phyloP scores from a whole-genome alignment of 2,797 vertebrate genomes.

The Gallinago stenura region DNA sequence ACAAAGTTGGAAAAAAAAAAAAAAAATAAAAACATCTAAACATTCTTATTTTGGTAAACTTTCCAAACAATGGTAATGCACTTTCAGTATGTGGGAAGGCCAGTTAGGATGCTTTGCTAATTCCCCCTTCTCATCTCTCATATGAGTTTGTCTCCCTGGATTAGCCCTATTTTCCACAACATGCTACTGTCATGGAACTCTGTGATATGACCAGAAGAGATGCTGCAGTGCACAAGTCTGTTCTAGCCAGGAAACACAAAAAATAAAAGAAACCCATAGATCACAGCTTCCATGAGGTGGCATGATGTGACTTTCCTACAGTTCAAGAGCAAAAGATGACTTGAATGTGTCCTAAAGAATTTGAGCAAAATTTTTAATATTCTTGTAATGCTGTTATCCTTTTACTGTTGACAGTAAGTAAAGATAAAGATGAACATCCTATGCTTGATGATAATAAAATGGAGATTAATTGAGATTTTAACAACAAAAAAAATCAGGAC shows the following conservation, averaged over 20 bases:
- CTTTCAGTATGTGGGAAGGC: background rate
- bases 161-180: background rate
- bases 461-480: background rate
- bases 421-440: background rate
- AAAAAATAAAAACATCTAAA: background rate
- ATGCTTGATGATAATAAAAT: background rate
- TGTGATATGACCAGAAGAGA: background rate
- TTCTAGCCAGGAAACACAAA: background rate
- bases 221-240: background rate
- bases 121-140: background rate
- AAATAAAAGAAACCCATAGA: background rate
- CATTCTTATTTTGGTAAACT: background rate
- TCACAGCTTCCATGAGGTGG: background rate
- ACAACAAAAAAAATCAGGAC: background rate
- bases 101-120: background rate
- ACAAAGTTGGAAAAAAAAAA: background rate
- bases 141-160: background rate
- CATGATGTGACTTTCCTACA: background rate
- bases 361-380: background rate
- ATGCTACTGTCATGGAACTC: background rate
- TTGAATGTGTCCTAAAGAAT: background rate
- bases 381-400: background rate
- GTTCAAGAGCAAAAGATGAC: background rate
- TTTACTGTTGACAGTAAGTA: background rate
- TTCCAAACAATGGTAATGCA: background rate